Conservation (phyloP, 23 tunicate species). For the Aplidium turbinatum region DNA sequence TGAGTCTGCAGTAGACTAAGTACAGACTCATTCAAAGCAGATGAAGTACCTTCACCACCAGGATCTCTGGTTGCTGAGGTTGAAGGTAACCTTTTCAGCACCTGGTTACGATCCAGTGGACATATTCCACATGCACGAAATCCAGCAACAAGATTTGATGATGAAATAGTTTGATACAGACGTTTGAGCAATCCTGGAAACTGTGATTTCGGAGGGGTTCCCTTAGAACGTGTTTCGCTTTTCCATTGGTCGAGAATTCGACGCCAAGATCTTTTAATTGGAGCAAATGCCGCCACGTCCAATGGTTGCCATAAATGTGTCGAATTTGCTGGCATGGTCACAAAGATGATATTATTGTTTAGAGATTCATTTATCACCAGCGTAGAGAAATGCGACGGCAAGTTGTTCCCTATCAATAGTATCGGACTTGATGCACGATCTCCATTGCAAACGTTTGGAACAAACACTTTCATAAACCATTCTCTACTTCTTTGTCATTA, state of each 20-base stretch:
- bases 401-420: constrained; percentile 13
- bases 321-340: constrained; percentile 23
- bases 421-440: not conserved
- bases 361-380: constrained; percentile 11
- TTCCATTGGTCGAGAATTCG: constrained; percentile 13
- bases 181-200: constrained; percentile 14
- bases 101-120: constrained; percentile 17
- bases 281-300: constrained; percentile 29
- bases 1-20: not conserved
- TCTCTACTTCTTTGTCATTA: too few species aligned
- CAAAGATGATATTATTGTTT: constrained; percentile 12
- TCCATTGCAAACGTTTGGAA: not conserved
- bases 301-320: constrained; percentile 22
- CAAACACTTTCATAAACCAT: constrained; percentile 14
- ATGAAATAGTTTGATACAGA: not conserved
- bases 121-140: constrained; percentile 19
- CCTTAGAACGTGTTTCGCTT: constrained; percentile 10
- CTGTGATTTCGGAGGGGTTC: constrained; percentile 6
- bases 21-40: not conserved
- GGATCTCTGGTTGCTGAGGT: constrained; percentile 8
- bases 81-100: constrained; percentile 21
- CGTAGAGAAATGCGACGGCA: constrained; percentile 17
- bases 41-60: constrained; percentile 11
- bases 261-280: constrained; percentile 16
- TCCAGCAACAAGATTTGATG: constrained; percentile 1